These are phyloP conservation scores for Odontocerum albicorne DNA, from an alignment of 2,888 invertebrate species.

Conservation along the genomic window DNA sequence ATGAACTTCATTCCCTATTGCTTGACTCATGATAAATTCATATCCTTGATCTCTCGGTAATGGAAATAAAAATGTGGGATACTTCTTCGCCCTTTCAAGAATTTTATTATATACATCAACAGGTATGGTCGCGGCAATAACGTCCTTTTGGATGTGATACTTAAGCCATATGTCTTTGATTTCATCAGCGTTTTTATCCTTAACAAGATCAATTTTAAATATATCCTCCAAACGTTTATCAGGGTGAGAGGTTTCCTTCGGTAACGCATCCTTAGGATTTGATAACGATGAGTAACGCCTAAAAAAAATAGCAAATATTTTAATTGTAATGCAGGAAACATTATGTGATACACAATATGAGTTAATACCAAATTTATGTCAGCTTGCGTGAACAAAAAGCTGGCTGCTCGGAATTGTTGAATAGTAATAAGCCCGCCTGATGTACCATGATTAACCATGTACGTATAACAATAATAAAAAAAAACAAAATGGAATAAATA, in stretches of 20 bases:
- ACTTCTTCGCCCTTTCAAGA: constrained; percentile 57
- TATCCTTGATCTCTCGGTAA: constrained; percentile 81
- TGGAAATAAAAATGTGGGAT: constrained; percentile 76
- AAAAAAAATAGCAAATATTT: constrained; percentile 24
- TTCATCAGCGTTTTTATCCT: constrained; percentile 70
- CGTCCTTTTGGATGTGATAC: constrained; percentile 77
- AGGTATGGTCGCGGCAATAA: constrained; percentile 74
- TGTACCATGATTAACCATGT: too few species aligned
- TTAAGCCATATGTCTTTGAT: constrained; percentile 77
- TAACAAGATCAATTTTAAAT: constrained; percentile 76
- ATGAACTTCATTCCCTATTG: constrained; percentile 70
- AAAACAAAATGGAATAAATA: too few species aligned
- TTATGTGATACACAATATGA: too few species aligned
- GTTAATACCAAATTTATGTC: too few species aligned
- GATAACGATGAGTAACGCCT: constrained; percentile 67
- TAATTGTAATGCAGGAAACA: too few species aligned
- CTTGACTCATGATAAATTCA: constrained; percentile 83
- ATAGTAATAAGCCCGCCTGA: too few species aligned
- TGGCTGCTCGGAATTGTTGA: too few species aligned
- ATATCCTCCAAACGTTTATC: constrained; percentile 64
- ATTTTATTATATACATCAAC: constrained; percentile 60
- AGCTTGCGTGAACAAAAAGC: too few species aligned
- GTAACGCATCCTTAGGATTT: constrained; percentile 60
- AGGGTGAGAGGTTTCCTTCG: constrained; percentile 39
- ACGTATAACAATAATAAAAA: too few species aligned